Evolutionary conservation across 2,888 invertebrate species (phyloP).

Genomic region (Drosophila dives): DNA sequence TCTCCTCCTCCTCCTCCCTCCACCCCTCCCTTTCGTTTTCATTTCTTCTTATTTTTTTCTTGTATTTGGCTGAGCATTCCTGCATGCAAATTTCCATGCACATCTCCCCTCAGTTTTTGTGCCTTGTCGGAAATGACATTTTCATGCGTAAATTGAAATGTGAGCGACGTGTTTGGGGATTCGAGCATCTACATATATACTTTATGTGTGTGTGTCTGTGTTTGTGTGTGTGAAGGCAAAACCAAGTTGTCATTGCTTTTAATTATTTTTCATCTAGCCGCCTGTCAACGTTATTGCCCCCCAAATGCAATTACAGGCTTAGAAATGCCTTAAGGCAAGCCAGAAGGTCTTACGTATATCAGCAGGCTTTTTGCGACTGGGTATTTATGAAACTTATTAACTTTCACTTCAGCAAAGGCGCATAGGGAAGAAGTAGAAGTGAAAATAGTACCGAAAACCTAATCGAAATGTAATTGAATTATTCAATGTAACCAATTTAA

Average conservation of each 20-base stretch:
- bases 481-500: constrained; percentile 22
- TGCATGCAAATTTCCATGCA: constrained; percentile 75
- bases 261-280: constrained; percentile 69
- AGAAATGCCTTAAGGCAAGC: constrained; percentile 28
- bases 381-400: constrained; percentile 38
- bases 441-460: constrained; percentile 6
- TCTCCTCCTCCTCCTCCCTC: constrained; percentile 9
- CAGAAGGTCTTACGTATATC: neutral
- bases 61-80: constrained; percentile 55
- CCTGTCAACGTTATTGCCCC: constrained; percentile 13
- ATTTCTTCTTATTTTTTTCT: constrained; percentile 14
- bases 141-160: constrained; percentile 84
- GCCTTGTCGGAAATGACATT: constrained; percentile 76
- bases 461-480: neutral
- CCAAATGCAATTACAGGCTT: constrained; percentile 52
- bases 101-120: constrained; percentile 21
- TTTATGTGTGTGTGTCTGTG: constrained; percentile 12
- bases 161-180: constrained; percentile 81
- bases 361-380: constrained; percentile 6
- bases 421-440: neutral
- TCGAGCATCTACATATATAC: constrained; percentile 12
- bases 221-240: constrained; percentile 47
- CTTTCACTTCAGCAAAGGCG: constrained; percentile 30
- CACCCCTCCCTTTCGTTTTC: neutral
- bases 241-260: constrained; percentile 75